Base-by-base conservation (phyloP, 1,140 invertebrate genomes). In the Thalassaphorura encarpata region DNA sequence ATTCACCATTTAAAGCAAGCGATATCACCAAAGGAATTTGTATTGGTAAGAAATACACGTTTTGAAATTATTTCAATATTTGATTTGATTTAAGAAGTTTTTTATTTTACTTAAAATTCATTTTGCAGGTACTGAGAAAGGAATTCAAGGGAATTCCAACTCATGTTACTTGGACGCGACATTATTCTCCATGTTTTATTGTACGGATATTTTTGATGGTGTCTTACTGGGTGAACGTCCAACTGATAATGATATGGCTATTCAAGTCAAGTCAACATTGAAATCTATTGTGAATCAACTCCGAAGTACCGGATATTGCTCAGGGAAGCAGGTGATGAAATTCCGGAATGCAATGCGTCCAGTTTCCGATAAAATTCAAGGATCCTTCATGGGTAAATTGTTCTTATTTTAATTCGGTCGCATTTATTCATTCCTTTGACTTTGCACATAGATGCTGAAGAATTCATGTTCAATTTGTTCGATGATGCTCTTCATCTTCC, bases 111-210 rank as follows among this genome's bases (percentile, higher is more conserved):
- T 36, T 36, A 36, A 16, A 48, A 5, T 49, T 11, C 19, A 26
- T 29, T 23, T 6, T 49, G 4, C n/a, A 55, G 54, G 54, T 41
- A 19, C 33, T 5, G 26, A 46, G 11, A 36, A 53, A 21, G 58
- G 58, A 16, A 55, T 60, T 50, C 52, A 52, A 21, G 19, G 21
- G 11, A 28, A n/a, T 11, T 48, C 52, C 13, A 26, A n/a, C 18
- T 51, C 58, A 18, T 50, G 48, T 23, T 56, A 43, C 27, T 18
- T 56, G 8, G 54, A 60, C 24, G 50, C 53, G 16, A 46, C 54
- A 16, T 23, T 60, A 5, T 60, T 60, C 39, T 50, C 58, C 5
- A 15, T 60, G 49, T 60, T 55, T 31, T 60, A 60, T 19, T 43
- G 51, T 6, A 51, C 58, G 21, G 49, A 52, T 26, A 26, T 23